phyloP scores from a whole-genome alignment of 2,797 vertebrate species.

The Pangasius djambal region DNA sequence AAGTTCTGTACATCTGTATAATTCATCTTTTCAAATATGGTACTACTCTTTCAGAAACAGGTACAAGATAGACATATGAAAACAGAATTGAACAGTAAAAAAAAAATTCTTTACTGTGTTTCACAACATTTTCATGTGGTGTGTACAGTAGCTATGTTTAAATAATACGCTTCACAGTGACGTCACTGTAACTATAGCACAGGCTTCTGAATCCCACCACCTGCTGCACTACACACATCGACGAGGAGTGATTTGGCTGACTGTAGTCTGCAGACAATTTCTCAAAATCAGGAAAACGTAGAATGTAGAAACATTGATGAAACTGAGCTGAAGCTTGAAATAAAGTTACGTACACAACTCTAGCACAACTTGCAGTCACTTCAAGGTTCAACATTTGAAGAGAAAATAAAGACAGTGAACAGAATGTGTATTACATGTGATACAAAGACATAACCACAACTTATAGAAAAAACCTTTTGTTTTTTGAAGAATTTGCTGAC shows the following conservation, averaged over 20 bases:
- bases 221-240: neutral
- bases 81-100: no score
- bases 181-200: neutral
- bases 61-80: no score
- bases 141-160: neutral
- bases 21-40: no score
- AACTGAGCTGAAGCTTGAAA: neutral
- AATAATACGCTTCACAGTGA: neutral
- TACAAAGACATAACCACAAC: no score
- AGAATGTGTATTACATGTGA: neutral
- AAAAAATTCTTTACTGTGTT: no score
- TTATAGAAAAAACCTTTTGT: no score
- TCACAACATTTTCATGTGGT: no score
- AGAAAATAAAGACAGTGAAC: neutral
- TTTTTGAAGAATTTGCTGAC: neutral
- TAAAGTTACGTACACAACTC: neutral
- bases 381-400: neutral
- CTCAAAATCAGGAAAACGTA: no score
- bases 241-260: neutral
- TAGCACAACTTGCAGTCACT: neutral
- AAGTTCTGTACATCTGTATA: neutral
- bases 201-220: neutral
- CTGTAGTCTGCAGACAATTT: neutral
- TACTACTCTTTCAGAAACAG: no score
- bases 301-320: neutral